Conservation (phyloP, 2,797 vertebrate genomes). For the Oreonectes daqikongensis region DNA sequence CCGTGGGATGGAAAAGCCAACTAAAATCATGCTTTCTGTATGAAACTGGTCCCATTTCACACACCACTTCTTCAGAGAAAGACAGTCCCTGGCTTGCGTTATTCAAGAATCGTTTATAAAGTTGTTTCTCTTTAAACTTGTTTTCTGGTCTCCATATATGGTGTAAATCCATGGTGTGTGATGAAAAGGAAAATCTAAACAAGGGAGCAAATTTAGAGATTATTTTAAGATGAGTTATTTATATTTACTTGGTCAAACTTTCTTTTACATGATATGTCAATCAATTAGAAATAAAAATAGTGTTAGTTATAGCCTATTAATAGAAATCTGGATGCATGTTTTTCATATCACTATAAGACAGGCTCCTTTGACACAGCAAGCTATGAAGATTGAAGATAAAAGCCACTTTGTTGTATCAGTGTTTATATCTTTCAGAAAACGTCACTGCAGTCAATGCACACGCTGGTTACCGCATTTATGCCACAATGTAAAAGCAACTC, state of each 20-base stretch:
- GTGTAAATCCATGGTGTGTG: conserved; percentile 39
- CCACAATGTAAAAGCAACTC: too few relatives aligned
- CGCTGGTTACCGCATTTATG: neutral
- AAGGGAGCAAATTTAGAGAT: conserved; percentile 8
- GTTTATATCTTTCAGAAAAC: neutral
- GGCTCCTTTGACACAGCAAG: neutral
- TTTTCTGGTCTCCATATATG: conserved; percentile 29
- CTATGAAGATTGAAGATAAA: neutral
- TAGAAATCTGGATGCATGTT: neutral
- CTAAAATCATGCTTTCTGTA: conserved; percentile 65
- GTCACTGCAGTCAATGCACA: neutral
- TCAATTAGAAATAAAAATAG: conserved; percentile 12
- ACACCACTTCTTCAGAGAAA: conserved; percentile 74
- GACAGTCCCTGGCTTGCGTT: conserved; percentile 63
- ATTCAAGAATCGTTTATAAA: conserved; percentile 64
- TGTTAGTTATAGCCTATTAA: conserved; percentile 1
- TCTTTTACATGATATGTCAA: neutral
- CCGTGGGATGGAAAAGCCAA: conserved; percentile 64
- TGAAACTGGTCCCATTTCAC: conserved; percentile 65
- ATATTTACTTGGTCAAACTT: neutral
- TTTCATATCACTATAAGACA: neutral
- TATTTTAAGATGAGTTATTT: neutral
- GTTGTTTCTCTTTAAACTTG: conserved; percentile 34
- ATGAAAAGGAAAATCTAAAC: conserved; percentile 8
- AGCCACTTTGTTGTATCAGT: neutral